Conservation (phyloP, 2,888 invertebrate genomes). For the Caenorhabditis sp. region DNA sequence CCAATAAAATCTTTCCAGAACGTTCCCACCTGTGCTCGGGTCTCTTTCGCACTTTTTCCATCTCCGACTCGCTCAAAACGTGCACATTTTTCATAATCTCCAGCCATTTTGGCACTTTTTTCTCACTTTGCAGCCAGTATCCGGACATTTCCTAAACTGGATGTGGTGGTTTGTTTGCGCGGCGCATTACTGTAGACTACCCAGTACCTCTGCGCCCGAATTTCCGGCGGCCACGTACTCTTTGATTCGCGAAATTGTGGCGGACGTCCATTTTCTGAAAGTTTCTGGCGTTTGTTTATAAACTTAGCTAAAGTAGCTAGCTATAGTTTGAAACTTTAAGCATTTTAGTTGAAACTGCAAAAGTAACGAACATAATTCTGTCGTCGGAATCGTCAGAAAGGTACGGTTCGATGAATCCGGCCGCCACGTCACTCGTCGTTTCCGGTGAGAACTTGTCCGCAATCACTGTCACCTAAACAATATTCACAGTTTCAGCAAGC, state of each 20-base stretch:
- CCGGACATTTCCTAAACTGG: slow-evolving; percentile 58
- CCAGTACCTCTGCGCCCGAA: slow-evolving; percentile 33
- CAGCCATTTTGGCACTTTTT: slow-evolving; percentile 45
- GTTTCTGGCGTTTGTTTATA: too few species aligned
- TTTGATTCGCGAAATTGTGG: slow-evolving; percentile 34
- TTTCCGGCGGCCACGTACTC: slow-evolving; percentile 33
- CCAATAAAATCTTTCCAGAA: slow-evolving; percentile 2
- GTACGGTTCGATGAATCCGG: slow-evolving; percentile 78
- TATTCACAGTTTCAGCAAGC: too few species aligned
- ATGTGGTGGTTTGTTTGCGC: too few species aligned
- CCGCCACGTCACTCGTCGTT: slow-evolving; percentile 78
- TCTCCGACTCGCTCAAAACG: slow-evolving; percentile 24
- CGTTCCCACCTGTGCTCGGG: slow-evolving; percentile 22
- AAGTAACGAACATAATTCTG: slow-evolving; percentile 26
- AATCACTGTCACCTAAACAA: slow-evolving; percentile 76
- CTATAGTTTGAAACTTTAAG: too few species aligned
- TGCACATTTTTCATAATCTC: slow-evolving; percentile 54
- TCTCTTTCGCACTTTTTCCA: background rate
- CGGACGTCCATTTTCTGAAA: slow-evolving; percentile 40
- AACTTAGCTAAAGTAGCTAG: too few species aligned
- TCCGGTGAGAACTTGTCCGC: slow-evolving; percentile 77
- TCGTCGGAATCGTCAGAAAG: slow-evolving; percentile 36
- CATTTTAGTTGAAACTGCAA: too few species aligned
- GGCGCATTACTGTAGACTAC: too few species aligned
- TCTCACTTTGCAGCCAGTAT: slow-evolving; percentile 27